phyloP scores from a whole-genome alignment of 2,888 invertebrate species.

The Rutpela maculata region DNA sequence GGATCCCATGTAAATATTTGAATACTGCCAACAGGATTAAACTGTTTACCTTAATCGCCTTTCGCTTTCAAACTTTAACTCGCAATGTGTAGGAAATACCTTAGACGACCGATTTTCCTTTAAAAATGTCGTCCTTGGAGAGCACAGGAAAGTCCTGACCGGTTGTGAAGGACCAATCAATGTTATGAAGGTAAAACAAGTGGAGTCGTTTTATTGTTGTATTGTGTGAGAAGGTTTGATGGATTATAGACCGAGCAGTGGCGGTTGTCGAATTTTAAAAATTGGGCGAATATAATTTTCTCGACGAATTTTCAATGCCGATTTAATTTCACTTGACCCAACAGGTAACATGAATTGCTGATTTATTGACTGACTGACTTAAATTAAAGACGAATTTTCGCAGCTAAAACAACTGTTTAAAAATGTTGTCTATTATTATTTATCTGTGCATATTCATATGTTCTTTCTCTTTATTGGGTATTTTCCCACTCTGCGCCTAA shows the following conservation, averaged over 20 bases:
- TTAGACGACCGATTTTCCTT: conserved; percentile 29
- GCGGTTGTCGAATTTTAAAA: neutral
- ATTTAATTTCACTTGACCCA: too few relatives aligned
- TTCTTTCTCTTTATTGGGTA: too few relatives aligned
- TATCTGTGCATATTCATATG: too few relatives aligned
- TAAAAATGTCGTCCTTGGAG: conserved; percentile 14
- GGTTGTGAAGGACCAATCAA: conserved; percentile 13
- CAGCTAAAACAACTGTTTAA: too few relatives aligned
- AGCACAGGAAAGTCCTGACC: neutral
- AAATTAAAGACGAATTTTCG: too few relatives aligned
- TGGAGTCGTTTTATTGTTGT: neutral
- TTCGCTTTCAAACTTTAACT: conserved; percentile 31
- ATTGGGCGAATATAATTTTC: too few relatives aligned
- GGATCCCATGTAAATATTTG: conserved; percentile 55
- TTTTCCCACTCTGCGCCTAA: too few relatives aligned
- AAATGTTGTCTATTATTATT: too few relatives aligned
- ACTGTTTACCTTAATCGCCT: conserved; percentile 52
- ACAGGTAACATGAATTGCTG: too few relatives aligned
- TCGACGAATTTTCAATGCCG: too few relatives aligned
- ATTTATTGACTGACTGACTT: too few relatives aligned
- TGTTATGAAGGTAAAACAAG: conserved; percentile 28
- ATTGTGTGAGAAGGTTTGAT: neutral
- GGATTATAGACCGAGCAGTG: neutral
- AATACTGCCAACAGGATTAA: conserved; percentile 49
- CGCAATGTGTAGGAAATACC: neutral